A percentile compares a stretch with the other conserved stretches of the same genome.
Evolutionary conservation across 1,140 invertebrate species (phyloP).

Genomic region (Gonioctena quinquepunctata): DNA sequence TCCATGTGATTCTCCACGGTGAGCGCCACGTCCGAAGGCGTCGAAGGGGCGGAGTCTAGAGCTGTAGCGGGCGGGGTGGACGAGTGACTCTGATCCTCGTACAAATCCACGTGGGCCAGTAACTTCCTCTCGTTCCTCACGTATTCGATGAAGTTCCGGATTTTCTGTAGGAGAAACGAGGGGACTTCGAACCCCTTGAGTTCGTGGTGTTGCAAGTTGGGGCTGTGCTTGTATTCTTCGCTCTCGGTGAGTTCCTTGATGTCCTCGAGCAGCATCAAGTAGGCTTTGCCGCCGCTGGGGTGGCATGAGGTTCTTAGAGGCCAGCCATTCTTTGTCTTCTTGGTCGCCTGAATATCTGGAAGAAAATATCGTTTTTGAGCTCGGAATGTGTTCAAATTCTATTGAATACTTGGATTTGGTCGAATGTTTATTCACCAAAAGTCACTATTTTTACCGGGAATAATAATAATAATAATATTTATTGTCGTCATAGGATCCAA

Average conservation of each 20-base stretch:
- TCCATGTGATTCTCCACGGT: conserved; percentile 40
- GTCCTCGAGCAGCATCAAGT: conserved; percentile 80
- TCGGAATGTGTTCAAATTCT: too few species aligned
- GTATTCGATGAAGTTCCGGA: conserved; percentile 62
- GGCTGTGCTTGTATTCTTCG: conserved; percentile 74
- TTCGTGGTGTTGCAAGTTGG: conserved; percentile 67
- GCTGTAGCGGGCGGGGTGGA: conserved; percentile 50
- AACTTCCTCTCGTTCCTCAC: conserved; percentile 48
- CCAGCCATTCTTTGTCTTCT: conserved; percentile 82
- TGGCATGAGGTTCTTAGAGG: conserved; percentile 74
- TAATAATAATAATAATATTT: too few species aligned
- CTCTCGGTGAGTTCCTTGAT: conserved; percentile 73
- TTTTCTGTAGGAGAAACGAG: conserved; percentile 73
- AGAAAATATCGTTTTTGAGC: too few species aligned
- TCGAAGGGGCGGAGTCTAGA: conserved; percentile 47
- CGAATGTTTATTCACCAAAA: too few species aligned
- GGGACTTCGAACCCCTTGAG: conserved; percentile 75
- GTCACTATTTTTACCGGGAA: too few species aligned
- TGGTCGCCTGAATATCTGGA: conserved; percentile 74
- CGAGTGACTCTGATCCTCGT: conserved; percentile 46
- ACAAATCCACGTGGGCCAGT: conserved; percentile 40
- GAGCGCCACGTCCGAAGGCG: conserved; percentile 44
- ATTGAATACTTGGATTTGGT: too few species aligned
- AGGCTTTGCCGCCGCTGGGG: conserved; percentile 78
- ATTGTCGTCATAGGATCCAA: too few species aligned